These are phyloP conservation scores for Halocaridina rubra DNA, from an alignment of 2,888 invertebrate genomes.

Conservation along the genomic window DNA sequence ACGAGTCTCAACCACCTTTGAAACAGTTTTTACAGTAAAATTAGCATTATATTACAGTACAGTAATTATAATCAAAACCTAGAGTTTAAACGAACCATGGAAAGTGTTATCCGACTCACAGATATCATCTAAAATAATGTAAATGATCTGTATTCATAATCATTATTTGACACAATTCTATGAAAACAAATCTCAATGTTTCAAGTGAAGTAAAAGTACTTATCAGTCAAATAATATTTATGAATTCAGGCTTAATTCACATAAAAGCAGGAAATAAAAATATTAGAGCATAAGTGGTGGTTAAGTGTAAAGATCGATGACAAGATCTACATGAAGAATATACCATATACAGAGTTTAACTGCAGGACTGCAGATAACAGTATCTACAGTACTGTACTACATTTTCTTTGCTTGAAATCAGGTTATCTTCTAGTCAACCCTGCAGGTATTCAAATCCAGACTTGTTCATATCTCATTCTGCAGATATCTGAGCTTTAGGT, in stretches of 20 bases:
- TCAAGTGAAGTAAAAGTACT: background rate
- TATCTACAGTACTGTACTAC: background rate
- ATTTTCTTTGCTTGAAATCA: background rate
- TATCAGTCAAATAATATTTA: background rate
- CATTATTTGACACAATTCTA: background rate
- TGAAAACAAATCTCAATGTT: background rate
- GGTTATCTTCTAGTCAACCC: background rate
- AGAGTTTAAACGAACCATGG: background rate
- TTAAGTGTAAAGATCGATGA: background rate
- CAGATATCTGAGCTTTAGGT: too few relatives aligned
- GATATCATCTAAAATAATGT: background rate
- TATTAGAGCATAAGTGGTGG: background rate
- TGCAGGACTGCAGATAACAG: background rate
- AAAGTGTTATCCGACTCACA: background rate
- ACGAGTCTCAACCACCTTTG: background rate
- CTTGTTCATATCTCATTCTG: slow-evolving; percentile 12
- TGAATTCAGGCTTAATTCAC: slow-evolving; percentile 2
- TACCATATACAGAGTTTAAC: background rate
- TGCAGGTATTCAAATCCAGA: background rate
- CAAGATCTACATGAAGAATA: background rate
- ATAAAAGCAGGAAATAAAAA: background rate
- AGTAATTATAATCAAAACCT: too few relatives aligned
- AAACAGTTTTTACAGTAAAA: background rate
- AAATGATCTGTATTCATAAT: slow-evolving; percentile 20
- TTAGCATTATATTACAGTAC: background rate